A percentile compares a stretch with the other conserved stretches of the same genome.
phyloP scores from a whole-genome alignment of 2,888 invertebrate genomes.

The Lasius platythorax region DNA sequence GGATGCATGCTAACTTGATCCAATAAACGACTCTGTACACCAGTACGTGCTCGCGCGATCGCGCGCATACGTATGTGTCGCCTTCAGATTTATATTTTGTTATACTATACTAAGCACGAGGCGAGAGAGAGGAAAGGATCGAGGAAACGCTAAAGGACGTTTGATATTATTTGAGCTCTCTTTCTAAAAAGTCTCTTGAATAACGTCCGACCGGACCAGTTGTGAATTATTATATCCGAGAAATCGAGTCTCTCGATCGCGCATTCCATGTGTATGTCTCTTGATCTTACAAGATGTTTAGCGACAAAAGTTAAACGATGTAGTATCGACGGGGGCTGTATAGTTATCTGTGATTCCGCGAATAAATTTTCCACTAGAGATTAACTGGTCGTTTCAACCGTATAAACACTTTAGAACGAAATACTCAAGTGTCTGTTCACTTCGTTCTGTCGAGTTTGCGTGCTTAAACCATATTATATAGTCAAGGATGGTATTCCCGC shows the following conservation, averaged over 20 bases:
- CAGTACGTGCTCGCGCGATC: conserved; percentile 32
- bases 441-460: no score
- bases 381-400: conserved; percentile 67
- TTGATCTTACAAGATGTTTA: conserved; percentile 46
- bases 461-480: neutral
- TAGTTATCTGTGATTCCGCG: conserved; percentile 56
- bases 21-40: neutral
- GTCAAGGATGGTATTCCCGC: neutral
- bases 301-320: conserved; percentile 35
- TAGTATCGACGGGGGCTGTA: conserved; percentile 38
- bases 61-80: conserved; percentile 39
- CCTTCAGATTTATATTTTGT: conserved; percentile 58
- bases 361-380: conserved; percentile 48
- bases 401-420: conserved; percentile 56
- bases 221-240: conserved; percentile 1
- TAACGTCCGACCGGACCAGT: conserved; percentile 38
- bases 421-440: conserved; percentile 43
- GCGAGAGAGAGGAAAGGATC: conserved; percentile 11
- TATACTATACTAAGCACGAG: conserved; percentile 52
- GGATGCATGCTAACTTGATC: conserved; percentile 27
- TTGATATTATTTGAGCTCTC: conserved; percentile 32
- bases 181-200: conserved; percentile 30
- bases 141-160: conserved; percentile 6
- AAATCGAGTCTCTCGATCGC: conserved; percentile 32
- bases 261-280: conserved; percentile 39